A percentile compares a stretch with the other conserved stretches of the same genome.
Conservation (phyloP, 2,113 vertebrate genomes). For the Puma concolor region DNA sequence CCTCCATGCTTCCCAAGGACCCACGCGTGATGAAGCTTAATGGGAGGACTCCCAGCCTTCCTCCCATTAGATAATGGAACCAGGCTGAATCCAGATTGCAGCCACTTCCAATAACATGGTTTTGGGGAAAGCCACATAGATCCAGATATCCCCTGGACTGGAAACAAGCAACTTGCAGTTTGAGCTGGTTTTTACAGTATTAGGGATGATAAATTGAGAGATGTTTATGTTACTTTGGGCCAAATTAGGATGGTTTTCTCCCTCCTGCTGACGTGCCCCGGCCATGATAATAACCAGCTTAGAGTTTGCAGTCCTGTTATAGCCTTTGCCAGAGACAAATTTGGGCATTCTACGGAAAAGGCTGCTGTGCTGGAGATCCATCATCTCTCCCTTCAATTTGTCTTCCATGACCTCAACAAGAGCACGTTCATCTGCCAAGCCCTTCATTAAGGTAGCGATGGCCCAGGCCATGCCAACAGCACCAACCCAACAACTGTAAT, state of each 20-base stretch:
- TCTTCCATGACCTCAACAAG: background rate
- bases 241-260: slow-evolving; percentile 96
- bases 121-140: background rate
- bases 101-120: background rate
- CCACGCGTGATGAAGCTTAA: background rate
- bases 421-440: background rate
- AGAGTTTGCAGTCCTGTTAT: slow-evolving; percentile 94
- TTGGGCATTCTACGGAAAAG: background rate
- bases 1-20: background rate
- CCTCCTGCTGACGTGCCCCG: slow-evolving; percentile 96
- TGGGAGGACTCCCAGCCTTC: background rate
- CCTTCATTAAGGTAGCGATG: background rate
- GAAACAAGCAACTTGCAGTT: slow-evolving; percentile 95
- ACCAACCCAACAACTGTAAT: background rate
- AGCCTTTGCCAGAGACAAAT: slow-evolving; percentile 85
- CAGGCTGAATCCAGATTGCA: background rate
- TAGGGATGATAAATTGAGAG: slow-evolving; percentile 98
- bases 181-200: slow-evolving; percentile 96
- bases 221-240: slow-evolving; percentile 97
- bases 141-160: slow-evolving; percentile 87
- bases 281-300: slow-evolving; percentile 91
- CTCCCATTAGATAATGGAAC: background rate
- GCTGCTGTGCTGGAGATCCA: background rate
- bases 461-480: background rate
- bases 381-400: background rate